Evolutionary conservation across 2,113 vertebrate species (phyloP).

Genomic region (Gymnogyps californianus): DNA sequence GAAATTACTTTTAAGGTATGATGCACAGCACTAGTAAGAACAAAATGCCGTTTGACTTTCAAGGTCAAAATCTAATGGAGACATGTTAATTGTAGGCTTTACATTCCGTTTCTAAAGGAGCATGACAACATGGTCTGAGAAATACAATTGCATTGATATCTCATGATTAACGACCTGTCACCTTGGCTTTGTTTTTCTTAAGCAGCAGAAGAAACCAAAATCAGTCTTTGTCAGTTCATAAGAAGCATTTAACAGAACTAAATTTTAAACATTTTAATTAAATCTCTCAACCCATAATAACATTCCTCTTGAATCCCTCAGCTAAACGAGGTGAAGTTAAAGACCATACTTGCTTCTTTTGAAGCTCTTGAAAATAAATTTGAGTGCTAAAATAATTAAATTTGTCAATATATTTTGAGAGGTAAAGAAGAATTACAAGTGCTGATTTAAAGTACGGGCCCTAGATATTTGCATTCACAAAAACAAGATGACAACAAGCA

Average conservation of each 20-base stretch:
- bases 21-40: not conserved
- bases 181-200: conserved; percentile 1
- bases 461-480: not conserved
- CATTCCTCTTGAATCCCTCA: not conserved
- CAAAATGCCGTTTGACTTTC: not conserved
- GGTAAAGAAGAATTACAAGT: not conserved
- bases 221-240: not conserved
- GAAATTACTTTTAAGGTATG: not conserved
- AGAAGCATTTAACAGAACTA: not conserved
- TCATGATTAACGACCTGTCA: not conserved
- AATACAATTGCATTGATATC: not conserved
- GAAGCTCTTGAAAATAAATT: not conserved
- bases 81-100: not conserved
- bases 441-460: not conserved
- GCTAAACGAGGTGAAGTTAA: not conserved
- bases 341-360: not conserved
- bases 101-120: not conserved
- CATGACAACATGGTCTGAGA: not conserved
- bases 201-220: not conserved
- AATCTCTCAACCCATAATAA: not conserved
- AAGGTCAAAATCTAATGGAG: not conserved
- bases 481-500: not conserved
- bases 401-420: not conserved
- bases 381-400: not conserved
- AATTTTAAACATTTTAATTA: not conserved